Evolutionary conservation across 2,113 vertebrate genomes (phyloP).

Genomic region (Gallinago paraguaiae): DNA sequence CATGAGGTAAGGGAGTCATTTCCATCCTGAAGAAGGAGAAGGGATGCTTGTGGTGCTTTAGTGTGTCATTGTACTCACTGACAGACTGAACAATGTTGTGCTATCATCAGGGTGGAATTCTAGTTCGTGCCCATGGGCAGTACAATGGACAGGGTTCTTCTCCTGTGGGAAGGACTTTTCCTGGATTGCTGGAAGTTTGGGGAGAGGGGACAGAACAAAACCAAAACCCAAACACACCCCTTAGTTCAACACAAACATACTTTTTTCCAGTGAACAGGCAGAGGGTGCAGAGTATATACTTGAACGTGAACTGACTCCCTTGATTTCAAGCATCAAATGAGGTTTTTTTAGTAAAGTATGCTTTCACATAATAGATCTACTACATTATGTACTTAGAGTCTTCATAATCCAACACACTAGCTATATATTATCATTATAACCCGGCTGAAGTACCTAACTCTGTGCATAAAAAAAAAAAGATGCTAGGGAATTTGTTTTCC

Average conservation of each 20-base stretch:
- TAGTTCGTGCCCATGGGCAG: background rate
- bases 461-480: background rate
- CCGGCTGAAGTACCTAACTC: background rate
- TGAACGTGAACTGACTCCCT: background rate
- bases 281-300: background rate
- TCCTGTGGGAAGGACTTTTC: background rate
- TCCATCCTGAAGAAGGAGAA: background rate
- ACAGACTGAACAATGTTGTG: background rate
- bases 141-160: background rate
- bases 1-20: background rate
- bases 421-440: background rate
- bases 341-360: background rate
- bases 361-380: background rate
- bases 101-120: background rate
- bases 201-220: background rate
- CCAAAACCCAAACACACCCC: background rate
- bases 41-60: background rate
- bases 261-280: background rate
- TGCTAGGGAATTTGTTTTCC: background rate
- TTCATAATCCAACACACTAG: background rate
- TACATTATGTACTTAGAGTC: background rate
- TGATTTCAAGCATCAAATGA: background rate
- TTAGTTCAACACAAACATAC: background rate
- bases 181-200: background rate
- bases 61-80: background rate